phyloP scores from a whole-genome alignment of 2,888 invertebrate genomes.

The Molorchus minor region DNA sequence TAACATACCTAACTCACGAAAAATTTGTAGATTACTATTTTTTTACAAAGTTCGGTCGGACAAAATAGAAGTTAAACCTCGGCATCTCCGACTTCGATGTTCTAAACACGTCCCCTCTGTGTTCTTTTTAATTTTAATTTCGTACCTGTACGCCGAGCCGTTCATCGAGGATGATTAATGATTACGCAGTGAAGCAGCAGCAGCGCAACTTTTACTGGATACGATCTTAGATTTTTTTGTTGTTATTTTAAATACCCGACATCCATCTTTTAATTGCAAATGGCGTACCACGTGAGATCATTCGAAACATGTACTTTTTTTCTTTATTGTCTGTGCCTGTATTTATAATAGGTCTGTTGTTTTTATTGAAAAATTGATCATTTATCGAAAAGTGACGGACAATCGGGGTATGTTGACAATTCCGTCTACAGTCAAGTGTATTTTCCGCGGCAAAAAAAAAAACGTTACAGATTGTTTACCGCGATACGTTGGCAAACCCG shows the following conservation, averaged over 20 bases:
- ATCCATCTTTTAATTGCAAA: conserved; percentile 38
- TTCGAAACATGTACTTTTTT: too few species aligned
- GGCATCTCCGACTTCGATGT: too few species aligned
- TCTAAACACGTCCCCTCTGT: too few species aligned
- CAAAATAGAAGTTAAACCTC: too few species aligned
- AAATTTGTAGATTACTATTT: too few species aligned
- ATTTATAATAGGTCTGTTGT: too few species aligned
- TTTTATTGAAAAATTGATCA: too few species aligned
- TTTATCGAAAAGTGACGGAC: too few species aligned
- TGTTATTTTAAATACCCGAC: conserved; percentile 29
- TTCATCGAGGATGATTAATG: conserved; percentile 34
- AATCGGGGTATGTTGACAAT: too few species aligned
- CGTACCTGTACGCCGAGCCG: conserved; percentile 27
- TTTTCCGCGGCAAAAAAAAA: not conserved
- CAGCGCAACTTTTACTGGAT: conserved; percentile 25
- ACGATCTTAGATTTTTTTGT: conserved; percentile 34
- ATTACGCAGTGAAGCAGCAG: conserved; percentile 33
- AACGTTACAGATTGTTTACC: not conserved
- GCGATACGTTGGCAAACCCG: not conserved
- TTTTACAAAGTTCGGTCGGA: too few species aligned
- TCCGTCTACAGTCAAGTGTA: too few species aligned
- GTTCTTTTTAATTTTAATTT: conserved; percentile 21
- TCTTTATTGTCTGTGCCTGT: conserved; percentile 11
- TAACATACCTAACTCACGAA: too few species aligned
- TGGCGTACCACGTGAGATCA: conserved; percentile 27